Evolutionary conservation across 1,140 invertebrate genomes (phyloP).

Genomic region (Scaptomyza graminum): DNA sequence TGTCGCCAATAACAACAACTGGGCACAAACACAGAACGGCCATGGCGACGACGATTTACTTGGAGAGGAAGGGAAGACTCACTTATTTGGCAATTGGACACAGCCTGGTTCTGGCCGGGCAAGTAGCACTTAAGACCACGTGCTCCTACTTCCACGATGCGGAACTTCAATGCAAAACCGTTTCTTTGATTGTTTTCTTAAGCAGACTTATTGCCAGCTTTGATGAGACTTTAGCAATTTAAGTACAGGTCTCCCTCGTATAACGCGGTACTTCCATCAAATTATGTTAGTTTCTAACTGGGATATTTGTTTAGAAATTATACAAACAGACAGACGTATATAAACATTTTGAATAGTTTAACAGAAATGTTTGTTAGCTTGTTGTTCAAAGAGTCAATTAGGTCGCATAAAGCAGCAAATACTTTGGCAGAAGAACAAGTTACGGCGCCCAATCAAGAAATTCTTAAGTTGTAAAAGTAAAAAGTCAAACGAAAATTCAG

Average conservation of each 20-base stretch:
- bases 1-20: not conserved
- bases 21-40: constrained; percentile 21
- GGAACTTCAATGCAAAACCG: constrained; percentile 27
- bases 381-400: too few species aligned
- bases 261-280: too few species aligned
- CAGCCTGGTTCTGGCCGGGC: constrained; percentile 34
- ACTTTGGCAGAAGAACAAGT: too few species aligned
- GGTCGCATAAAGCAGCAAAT: too few species aligned
- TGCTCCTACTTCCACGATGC: constrained; percentile 5
- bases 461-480: not conserved
- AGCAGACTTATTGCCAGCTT: constrained; percentile 17
- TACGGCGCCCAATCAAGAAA: too few species aligned
- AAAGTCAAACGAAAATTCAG: not conserved
- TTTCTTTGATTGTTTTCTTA: not conserved
- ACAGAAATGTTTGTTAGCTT: too few species aligned
- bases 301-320: too few species aligned
- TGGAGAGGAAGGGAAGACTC: constrained; percentile 25
- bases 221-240: constrained; percentile 30
- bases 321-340: too few species aligned
- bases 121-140: constrained; percentile 8
- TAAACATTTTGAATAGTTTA: too few species aligned
- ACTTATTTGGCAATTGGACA: constrained; percentile 34
- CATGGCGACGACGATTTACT: constrained; percentile 37
- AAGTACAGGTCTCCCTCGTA: not conserved
- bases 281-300: too few species aligned